Conservation (phyloP, 1,140 invertebrate species). For the Procambarus virginalis region DNA sequence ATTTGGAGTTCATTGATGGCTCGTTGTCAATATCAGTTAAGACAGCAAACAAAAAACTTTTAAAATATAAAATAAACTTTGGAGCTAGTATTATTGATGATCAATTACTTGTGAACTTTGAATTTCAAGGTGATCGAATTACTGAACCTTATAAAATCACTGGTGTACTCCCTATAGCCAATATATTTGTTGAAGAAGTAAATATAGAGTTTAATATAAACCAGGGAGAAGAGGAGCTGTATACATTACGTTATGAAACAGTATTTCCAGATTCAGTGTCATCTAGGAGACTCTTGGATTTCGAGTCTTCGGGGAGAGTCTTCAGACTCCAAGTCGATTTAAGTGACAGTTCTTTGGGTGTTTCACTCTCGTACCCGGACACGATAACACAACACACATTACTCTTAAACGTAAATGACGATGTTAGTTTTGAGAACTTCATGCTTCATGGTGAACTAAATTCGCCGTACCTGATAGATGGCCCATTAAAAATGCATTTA, state of each 20-base stretch:
- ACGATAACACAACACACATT: constrained; percentile 3
- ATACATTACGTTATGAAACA: background rate
- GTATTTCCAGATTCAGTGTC: background rate
- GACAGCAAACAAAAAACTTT: background rate
- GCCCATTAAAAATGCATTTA: background rate
- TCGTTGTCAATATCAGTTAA: background rate
- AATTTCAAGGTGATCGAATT: background rate
- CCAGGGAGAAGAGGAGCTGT: background rate
- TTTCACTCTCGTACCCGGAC: background rate
- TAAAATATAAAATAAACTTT: background rate
- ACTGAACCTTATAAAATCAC: background rate
- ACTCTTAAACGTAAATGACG: background rate
- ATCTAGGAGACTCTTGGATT: background rate
- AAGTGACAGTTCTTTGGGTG: constrained; percentile 11
- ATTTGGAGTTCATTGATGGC: background rate
- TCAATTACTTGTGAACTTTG: background rate
- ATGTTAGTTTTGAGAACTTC: background rate
- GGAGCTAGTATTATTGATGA: background rate
- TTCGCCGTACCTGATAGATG: constrained; percentile 19
- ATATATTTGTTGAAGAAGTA: constrained; percentile 18
- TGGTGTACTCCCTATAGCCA: background rate
- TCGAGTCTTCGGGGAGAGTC: constrained; percentile 8
- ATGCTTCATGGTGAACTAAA: constrained; percentile 8
- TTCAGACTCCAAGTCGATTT: background rate
- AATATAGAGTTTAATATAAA: constrained; percentile 1